Percentiles rank a stretch among this genome's conserved stretches.
These are phyloP conservation scores for Strongylocentrotus purpuratus DNA, from an alignment of 35 echinoderm and acorn worm species.

Conservation along the genomic window DNA sequence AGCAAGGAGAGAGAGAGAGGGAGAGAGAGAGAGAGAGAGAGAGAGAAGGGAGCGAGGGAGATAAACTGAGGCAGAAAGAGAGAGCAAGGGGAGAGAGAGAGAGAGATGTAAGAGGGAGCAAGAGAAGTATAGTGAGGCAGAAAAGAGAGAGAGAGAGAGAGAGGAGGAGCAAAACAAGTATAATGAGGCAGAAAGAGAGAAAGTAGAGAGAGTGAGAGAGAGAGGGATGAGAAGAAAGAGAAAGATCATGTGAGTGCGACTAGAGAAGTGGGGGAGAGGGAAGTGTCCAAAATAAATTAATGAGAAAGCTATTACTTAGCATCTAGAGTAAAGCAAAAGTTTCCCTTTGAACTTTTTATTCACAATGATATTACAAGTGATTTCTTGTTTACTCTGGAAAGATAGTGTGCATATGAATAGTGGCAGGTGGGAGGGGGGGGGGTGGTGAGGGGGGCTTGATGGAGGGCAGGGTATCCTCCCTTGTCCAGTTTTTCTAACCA, in stretches of 20 bases:
- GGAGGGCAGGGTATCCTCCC: neutral
- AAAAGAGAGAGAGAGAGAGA: neutral
- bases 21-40: neutral
- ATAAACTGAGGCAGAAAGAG: neutral
- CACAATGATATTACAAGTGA: too few species aligned
- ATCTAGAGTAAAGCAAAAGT: too few species aligned
- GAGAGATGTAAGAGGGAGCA: neutral
- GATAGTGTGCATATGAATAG: too few species aligned
- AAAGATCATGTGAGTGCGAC: too few species aligned
- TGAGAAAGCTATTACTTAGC: too few species aligned
- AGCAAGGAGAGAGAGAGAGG: neutral
- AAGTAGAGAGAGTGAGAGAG: too few species aligned
- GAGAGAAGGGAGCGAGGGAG: neutral
- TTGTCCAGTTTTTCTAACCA: neutral
- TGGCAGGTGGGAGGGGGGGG: neutral
- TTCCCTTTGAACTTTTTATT: too few species aligned
- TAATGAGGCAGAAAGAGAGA: neutral
- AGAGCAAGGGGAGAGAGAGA: neutral
- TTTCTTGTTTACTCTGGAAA: too few species aligned
- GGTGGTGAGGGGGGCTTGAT: neutral
- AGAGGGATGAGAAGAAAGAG: neutral
- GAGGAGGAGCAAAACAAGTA: neutral
- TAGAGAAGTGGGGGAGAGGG: neutral
- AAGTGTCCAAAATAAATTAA: too few species aligned
- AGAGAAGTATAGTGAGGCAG: neutral